Evolutionary conservation across 2,113 vertebrate genomes (phyloP), one percentile per base, ranked within the genome.

Genomic region (Chaetops frenatus): DNA sequence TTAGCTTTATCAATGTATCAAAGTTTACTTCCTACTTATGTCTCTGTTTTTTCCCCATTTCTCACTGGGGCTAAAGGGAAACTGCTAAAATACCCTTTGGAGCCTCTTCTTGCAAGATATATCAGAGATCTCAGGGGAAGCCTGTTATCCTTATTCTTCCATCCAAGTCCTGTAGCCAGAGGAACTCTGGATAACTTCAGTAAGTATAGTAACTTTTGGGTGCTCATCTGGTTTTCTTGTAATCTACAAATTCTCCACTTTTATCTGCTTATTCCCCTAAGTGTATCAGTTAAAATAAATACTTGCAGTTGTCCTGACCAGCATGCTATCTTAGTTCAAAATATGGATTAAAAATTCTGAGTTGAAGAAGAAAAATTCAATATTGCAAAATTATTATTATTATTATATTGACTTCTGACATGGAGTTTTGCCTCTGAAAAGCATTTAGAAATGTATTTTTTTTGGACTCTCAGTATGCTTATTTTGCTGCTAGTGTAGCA

Each of bases 401-500:
- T n/a, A 33, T 74, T 78, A 45, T 74, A 58, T 4, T 80, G 31
- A 1, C 20, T 50, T 85, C 44, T 62, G 38, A 62, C 10, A 11
- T 66, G 60, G 66, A 82, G 21, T 92, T 93, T 91, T 94, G 62
- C 48, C 40, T 90, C 61, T 90, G 48, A 79, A 79, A 72, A 74
- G 9, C 23, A 58, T 54, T 92, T 56, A 77, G 38, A 62, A 94
- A 81, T 89, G 7, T 48, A 11, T 80, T 94, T 88, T 87, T 35
- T 90, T 88, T 88, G 38, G 76, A 77, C 27, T 85, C 53, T 78
- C 35, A 47, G 56, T 88, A 69, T 10, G 4, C 51, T 91, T 92
- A 67, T 86, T 97, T 97, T 95, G 74, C 81, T 93, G 88, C 53
- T 93, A n/a, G 42, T 61, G 69, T 87, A 97, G 94, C 98, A 98